phyloP scores from a whole-genome alignment of 2,888 invertebrate species.

The Plebejus melissa region DNA sequence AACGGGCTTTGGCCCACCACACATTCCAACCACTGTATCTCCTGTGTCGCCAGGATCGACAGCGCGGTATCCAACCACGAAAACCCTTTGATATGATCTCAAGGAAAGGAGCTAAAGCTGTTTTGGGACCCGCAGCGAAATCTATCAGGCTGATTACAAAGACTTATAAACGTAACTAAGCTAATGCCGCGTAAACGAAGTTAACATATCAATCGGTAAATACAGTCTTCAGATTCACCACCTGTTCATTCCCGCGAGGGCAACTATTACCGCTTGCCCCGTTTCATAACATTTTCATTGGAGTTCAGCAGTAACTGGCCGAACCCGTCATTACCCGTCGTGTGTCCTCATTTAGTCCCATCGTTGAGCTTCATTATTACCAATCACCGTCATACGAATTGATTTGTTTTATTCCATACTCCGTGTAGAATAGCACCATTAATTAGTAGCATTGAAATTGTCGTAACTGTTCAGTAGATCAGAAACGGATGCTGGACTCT shows the following conservation, averaged over 20 bases:
- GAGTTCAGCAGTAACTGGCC: slow-evolving; percentile 46
- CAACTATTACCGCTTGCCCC: slow-evolving; percentile 51
- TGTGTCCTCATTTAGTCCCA: slow-evolving; percentile 9
- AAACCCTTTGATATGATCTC: too few species aligned
- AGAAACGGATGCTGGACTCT: background rate
- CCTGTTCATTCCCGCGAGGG: slow-evolving; percentile 48
- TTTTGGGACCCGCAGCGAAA: too few species aligned
- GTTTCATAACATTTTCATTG: slow-evolving; percentile 63
- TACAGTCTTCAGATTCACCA: background rate
- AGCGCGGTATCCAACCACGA: too few species aligned
- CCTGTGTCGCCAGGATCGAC: too few species aligned
- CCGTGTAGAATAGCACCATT: background rate
- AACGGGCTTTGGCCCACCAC: too few species aligned
- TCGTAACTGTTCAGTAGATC: background rate
- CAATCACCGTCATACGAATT: slow-evolving; percentile 2
- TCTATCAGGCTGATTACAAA: too few species aligned
- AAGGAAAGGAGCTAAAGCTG: too few species aligned
- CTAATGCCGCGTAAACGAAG: background rate
- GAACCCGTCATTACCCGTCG: slow-evolving; percentile 29
- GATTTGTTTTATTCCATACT: slow-evolving; percentile 20
- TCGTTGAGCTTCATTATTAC: slow-evolving; percentile 21
- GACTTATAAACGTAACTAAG: background rate
- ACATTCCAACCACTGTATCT: too few species aligned
- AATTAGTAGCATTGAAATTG: background rate
- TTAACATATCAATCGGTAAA: background rate